Evolutionary conservation across 2,888 invertebrate species (phyloP), one percentile per base, ranked within the genome.

Genomic region (Heliconius ethilla): DNA sequence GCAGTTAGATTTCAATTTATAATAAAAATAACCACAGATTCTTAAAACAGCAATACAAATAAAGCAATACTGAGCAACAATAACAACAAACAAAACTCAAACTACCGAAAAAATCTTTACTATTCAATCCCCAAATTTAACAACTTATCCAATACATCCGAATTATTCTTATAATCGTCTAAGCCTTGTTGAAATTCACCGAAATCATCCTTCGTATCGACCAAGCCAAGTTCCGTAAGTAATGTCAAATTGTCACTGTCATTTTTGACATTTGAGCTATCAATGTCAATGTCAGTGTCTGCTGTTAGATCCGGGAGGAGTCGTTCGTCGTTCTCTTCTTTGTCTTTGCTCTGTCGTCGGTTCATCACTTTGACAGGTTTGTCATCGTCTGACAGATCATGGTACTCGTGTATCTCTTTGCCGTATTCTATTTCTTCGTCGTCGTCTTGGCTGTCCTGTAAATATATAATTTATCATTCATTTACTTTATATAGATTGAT

Each of bases 171-270:
- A 2, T 88, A 90, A 1, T 90, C 89, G 70, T 89, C 89, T 72
- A 89, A 83, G n/a, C 93, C 94, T 81, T 93, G 92, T 80, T 94
- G 94, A 70, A 93, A 94, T 11, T 93, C 93, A 0, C 94, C 94
- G 81, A 94, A 94, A 75, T 94, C 94, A 37, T 89, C 87, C 3
- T 77, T 81, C n/a, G 95, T 92, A 78, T 95, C 96, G 1, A 93
- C 95, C 45, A 96, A 83, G 0, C 96, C 96, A 15, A 96, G 86
- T 83, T 96, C 96, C 63, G 95, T 94, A 75, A 96, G 85, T 33
- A 96, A 89, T 66, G 90, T 89, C 79, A 94, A 81, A 82, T 93
- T 92, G 76, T 85, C 81, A 81, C 78, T 79, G 70, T 81, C 81
- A 55, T 69, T 74, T 82, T 81, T 82, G 78, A 77, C 79, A 22